Evolutionary conservation across 2,797 vertebrate genomes (phyloP).

Genomic region (Cynopterus sphinx): DNA sequence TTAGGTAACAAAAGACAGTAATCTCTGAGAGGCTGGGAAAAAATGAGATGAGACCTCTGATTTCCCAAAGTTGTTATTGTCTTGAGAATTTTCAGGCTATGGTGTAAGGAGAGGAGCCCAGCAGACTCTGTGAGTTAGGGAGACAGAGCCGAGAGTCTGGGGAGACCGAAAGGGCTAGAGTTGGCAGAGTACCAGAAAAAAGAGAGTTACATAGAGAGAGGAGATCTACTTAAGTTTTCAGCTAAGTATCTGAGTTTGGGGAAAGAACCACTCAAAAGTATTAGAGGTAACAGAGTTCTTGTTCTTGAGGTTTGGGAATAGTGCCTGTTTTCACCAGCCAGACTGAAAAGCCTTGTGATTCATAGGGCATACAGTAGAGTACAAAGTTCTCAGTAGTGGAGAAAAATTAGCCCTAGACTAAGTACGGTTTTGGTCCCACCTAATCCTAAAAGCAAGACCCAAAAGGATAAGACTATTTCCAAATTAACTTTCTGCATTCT

Average conservation of each 20-base stretch:
- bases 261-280: background rate
- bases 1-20: background rate
- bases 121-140: background rate
- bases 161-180: background rate
- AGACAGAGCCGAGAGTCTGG: background rate
- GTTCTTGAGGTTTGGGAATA: background rate
- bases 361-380: background rate
- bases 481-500: background rate
- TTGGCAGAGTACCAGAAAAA: background rate
- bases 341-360: background rate
- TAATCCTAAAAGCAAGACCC: conserved; percentile 12
- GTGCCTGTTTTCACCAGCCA: background rate
- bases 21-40: background rate
- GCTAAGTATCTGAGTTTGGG: background rate
- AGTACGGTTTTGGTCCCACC: background rate
- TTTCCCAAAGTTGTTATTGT: background rate
- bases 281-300: background rate
- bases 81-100: background rate
- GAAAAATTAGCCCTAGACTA: background rate
- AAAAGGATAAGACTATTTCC: background rate
- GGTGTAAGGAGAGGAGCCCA: background rate
- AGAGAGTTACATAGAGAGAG: background rate
- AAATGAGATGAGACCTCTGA: background rate
- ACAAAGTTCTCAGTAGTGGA: background rate
- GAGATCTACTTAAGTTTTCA: background rate